Conservation (phyloP, 2,888 invertebrate species). For the Myopa testacea region DNA sequence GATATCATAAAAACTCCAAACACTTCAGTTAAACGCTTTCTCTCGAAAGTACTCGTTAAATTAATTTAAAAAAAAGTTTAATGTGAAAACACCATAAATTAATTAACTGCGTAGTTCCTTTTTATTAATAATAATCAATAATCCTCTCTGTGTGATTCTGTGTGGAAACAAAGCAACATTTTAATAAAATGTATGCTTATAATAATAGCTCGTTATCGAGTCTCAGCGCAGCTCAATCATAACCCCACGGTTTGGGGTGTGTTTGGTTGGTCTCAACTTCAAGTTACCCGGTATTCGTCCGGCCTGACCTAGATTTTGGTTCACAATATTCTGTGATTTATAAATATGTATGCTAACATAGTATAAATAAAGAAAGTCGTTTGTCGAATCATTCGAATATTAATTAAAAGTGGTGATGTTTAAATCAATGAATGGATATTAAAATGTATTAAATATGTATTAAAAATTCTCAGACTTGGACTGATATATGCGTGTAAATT, state of each 20-base stretch:
- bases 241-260: neutral
- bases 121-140: neutral
- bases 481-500: too few species aligned
- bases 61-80: too few species aligned
- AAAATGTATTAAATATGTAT: too few species aligned
- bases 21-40: conserved; percentile 11
- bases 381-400: neutral
- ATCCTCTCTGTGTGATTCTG: too few species aligned
- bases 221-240: too few species aligned
- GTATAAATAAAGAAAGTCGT: neutral
- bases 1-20: conserved; percentile 20
- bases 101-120: neutral
- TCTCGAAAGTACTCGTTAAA: neutral
- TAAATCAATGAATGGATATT: too few species aligned
- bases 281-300: conserved; percentile 35
- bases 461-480: too few species aligned
- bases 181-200: too few species aligned
- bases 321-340: conserved; percentile 7
- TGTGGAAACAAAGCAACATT: too few species aligned
- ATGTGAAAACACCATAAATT: neutral
- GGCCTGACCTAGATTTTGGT: conserved; percentile 48
- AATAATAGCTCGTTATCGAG: too few species aligned
- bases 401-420: too few species aligned
- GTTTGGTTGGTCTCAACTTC: neutral
- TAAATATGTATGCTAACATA: neutral